Evolutionary conservation across 2,888 invertebrate genomes (phyloP), one percentile per base, ranked within the genome.

Genomic region (Villa cingulata): DNA sequence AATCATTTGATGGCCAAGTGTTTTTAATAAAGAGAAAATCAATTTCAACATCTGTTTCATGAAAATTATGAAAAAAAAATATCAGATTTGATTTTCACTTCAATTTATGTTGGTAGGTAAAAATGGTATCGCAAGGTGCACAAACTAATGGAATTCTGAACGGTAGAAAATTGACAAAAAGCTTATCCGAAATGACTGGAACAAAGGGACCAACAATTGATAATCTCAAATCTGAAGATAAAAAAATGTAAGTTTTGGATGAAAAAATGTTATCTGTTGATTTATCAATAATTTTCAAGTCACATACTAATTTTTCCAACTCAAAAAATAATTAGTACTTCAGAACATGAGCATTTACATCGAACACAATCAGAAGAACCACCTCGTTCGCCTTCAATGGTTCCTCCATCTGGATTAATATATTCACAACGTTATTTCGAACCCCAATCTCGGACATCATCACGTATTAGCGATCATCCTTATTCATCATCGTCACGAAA

Each of bases 121-220:
- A 83, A 66, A 88, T 88, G 80, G 86, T 89, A 40, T 89, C 88
- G 14, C 88, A 89, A 62, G 88, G 87, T 18, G 89, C 89, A 12
- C 89, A 90, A 71, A 90, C 89, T 3, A 90, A 90, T 68, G 89
- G 89, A 2, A 71, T 78, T 50, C 71, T 79, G 48, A 80, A 79
- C 59, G 78, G 78, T n/a, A 74, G 87, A 56, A 83, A 85, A 67
- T 70, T 89, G 51, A 84, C 83, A 38, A 89, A 89, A 69, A 88
- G 87, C 48, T 81, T 81, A 54, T 88, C 88, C 3, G 88, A 88
- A 71, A 85, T 85, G 39, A 77, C 77, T 10, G 73, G 68, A 50
- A 69, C 70, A 52, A 66, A 44, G 18, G 46, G 37, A 15, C 17
- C 41, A 27, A 29, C 41, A 20, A 23, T 16, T 37, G 41, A 46